Base-by-base conservation (phyloP, 2,113 vertebrate genomes). In the Cygnus atratus region DNA sequence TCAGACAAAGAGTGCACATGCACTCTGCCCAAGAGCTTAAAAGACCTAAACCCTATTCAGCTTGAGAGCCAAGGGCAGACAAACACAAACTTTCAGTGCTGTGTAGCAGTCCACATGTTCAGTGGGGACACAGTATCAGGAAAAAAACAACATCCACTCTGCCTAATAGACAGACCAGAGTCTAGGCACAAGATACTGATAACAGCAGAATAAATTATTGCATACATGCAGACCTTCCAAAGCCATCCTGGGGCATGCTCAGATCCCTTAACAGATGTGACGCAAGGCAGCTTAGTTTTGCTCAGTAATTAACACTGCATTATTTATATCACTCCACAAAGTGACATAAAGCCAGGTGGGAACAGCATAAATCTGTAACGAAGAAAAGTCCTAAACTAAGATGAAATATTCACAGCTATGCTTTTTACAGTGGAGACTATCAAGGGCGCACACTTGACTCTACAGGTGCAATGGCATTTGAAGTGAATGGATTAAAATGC, bases 111-210 rank as follows among this genome's bases (percentile, higher is more conserved):
- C 63, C 33, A 48, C 4, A 35, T 37, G 44, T 44, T 59, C 79
- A 83, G 37, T 16, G 26, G 1, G 0, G 8, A 72, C 28, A 4
- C 4, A 15, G 2, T 20, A 19, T 48, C 77, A 67, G 87, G 71
- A 87, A 21, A 19, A 62, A 52, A 93, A 37, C 19, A 89, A 63
- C 11, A 65, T 37, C 74, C 68, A 84, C 19, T 15, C 20, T 44
- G 17, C 25, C 33, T 37, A 50, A 46, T 0, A 85, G 35, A 39
- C 13, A 85, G 68, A 22, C 13, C 33, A 81, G 74, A 72, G 46
- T 43, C 19, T 12, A 35, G 24, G 50, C 26, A n/a, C 7, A 52
- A 88, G 37, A 19, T 7, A 80, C 0, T 25, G 44, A 50, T 0
- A 80, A 41, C 41, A 80, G 20, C 25, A 29, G 25, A 91, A 44